phyloP scores from a whole-genome alignment of 64 coral and sea anemone genomes.

The Stichodactyla mertensii region DNA sequence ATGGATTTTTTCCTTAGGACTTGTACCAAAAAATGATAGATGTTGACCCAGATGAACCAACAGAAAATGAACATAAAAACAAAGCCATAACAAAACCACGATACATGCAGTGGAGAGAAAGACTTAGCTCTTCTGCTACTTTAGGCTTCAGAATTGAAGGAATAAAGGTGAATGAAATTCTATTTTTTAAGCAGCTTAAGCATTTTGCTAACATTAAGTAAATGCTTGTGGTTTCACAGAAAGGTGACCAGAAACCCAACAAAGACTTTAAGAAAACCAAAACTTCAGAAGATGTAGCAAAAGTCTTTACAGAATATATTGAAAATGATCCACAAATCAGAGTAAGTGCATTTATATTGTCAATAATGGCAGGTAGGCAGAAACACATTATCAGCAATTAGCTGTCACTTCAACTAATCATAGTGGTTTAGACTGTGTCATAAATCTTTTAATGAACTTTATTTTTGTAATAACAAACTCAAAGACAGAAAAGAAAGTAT shows the following conservation, averaged over 20 bases:
- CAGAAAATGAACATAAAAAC: conserved; percentile 60
- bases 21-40: conserved; percentile 96
- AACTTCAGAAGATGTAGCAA: conserved; percentile 75
- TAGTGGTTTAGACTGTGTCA: too few relatives aligned
- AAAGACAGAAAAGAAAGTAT: too few relatives aligned
- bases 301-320: conserved; percentile 89
- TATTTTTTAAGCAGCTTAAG: background rate
- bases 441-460: too few relatives aligned
- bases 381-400: too few relatives aligned
- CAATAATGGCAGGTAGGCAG: too few relatives aligned
- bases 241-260: conserved; percentile 88
- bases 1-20: conserved; percentile 44
- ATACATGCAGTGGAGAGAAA: conserved; percentile 95
- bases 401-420: too few relatives aligned
- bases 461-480: too few relatives aligned
- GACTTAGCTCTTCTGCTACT: conserved; percentile 75
- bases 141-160: conserved; percentile 98
- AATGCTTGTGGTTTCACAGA: conserved; percentile 34
- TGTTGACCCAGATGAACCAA: conserved; percentile 81
- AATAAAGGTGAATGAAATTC: conserved; percentile 64
- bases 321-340: conserved; percentile 75
- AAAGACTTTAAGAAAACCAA: conserved; percentile 98
- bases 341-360: conserved; percentile 32
- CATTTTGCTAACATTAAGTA: background rate
- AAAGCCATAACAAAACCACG: conserved; percentile 84